Evolutionary conservation across 2,113 vertebrate species (phyloP).

Genomic region (Ailuropoda melanoleuca): DNA sequence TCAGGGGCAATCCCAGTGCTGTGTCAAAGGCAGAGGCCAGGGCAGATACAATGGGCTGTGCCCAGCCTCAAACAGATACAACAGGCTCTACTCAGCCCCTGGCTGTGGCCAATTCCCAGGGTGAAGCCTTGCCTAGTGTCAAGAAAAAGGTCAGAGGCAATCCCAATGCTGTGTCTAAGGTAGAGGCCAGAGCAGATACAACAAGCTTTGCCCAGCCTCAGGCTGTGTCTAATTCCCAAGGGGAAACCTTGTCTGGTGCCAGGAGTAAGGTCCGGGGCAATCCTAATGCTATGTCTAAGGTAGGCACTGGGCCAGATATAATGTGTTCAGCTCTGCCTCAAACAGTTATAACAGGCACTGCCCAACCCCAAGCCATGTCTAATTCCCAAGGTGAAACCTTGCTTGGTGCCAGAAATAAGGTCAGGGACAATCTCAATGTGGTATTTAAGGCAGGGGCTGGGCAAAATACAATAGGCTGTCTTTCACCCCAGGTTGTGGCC

Average conservation of each 20-base stretch:
- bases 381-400: conserved; percentile 41
- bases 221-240: neutral
- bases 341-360: neutral
- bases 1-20: neutral
- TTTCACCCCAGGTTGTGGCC: neutral
- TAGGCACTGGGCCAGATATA: neutral
- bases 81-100: neutral
- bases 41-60: neutral
- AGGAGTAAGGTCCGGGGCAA: neutral
- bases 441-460: conserved; percentile 21
- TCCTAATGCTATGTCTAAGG: neutral
- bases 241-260: neutral
- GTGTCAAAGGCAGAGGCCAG: neutral
- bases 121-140: neutral
- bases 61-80: neutral
- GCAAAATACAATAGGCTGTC: neutral
- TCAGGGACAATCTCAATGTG: neutral
- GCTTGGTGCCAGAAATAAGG: conserved; percentile 57
- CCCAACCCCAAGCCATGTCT: neutral
- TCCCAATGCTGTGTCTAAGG: neutral
- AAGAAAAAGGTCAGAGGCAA: neutral
- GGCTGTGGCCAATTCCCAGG: neutral
- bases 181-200: neutral
- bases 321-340: neutral
- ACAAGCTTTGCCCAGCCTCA: neutral